Evolutionary conservation across 37 sponge, comb jelly and placozoan species (phyloP).

Genomic region (Halisarca cf. caerulea): DNA sequence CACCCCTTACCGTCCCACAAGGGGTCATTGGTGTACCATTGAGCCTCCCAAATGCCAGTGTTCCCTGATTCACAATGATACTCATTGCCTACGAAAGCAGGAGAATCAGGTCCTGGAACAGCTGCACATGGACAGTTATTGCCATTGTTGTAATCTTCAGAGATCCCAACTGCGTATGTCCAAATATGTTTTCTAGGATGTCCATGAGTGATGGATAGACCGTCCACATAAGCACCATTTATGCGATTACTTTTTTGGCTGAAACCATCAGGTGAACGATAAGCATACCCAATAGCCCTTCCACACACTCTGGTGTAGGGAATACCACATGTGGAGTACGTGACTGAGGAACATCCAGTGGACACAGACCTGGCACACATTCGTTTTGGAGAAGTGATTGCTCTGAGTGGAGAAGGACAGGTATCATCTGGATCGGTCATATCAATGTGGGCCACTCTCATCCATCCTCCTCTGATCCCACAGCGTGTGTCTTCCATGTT

Average conservation of each 20-base stretch:
- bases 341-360: conserved; percentile 17
- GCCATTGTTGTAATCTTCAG: background rate
- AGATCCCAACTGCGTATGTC: background rate
- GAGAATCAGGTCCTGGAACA: background rate
- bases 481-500: background rate
- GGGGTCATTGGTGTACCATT: background rate
- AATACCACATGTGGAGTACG: background rate
- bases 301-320: conserved; percentile 6
- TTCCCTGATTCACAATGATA: background rate
- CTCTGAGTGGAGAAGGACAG: background rate
- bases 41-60: background rate
- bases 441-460: background rate
- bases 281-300: background rate
- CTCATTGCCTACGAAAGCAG: background rate
- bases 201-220: too few relatives aligned
- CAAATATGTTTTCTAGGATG: too few relatives aligned
- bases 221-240: too few relatives aligned
- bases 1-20: background rate
- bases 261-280: background rate
- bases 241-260: too few relatives aligned
- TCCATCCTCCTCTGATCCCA: conserved; percentile 8
- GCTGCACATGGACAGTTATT: background rate
- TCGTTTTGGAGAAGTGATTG: background rate
- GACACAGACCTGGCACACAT: conserved; percentile 1
- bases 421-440: background rate